phyloP scores from a whole-genome alignment of 2,888 invertebrate genomes.

The Bruchidius siliquastri region DNA sequence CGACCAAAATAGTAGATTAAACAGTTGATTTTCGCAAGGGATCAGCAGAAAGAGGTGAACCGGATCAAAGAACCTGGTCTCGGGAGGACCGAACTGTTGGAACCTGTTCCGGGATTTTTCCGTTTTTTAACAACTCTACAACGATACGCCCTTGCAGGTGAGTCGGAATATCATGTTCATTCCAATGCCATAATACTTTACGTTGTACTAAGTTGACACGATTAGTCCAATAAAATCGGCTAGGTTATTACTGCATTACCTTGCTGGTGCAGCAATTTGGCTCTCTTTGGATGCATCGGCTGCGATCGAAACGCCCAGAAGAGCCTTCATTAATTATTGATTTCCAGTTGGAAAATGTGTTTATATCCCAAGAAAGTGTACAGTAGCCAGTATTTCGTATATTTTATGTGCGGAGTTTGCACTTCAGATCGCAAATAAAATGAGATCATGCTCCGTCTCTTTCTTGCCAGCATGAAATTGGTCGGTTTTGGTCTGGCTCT shows the following conservation, averaged over 20 bases:
- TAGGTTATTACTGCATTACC: neutral
- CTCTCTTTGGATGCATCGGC: neutral
- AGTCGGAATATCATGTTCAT: neutral
- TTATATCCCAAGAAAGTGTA: slow-evolving; percentile 28
- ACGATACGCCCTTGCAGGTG: too few species aligned
- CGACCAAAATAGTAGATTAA: too few species aligned
- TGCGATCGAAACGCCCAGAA: slow-evolving; percentile 9
- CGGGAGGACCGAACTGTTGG: too few species aligned
- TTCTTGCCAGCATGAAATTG: neutral
- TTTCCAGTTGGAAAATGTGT: slow-evolving; percentile 20
- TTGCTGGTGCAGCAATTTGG: neutral
- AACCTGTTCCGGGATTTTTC: too few species aligned
- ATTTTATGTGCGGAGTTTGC: slow-evolving; percentile 40
- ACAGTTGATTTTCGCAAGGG: too few species aligned
- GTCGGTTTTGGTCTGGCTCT: neutral
- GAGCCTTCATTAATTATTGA: slow-evolving; percentile 22
- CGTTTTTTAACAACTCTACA: too few species aligned
- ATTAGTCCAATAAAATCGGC: neutral
- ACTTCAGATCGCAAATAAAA: slow-evolving; percentile 37
- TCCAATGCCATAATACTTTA: neutral
- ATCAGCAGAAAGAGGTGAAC: too few species aligned
- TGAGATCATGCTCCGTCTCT: slow-evolving; percentile 32
- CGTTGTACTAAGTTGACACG: neutral
- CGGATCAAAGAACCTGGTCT: too few species aligned
- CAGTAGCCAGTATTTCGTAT: slow-evolving; percentile 43